Evolutionary conservation across 1,140 invertebrate genomes (phyloP).

Genomic region (Archivesica marissinica): DNA sequence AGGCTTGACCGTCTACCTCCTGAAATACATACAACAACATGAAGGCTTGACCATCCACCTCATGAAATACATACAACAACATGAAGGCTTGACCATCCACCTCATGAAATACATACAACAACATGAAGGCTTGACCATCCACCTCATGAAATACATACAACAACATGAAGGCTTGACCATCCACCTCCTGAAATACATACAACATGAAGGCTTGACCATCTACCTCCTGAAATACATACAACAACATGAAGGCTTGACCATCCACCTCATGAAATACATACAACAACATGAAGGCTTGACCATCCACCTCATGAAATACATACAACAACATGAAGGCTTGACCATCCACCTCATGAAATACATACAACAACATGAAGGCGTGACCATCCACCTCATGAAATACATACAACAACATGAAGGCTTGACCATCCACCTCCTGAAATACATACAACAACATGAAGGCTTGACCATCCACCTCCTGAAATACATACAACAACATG

Average conservation of each 20-base stretch:
- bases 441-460: slow-evolving; percentile 39
- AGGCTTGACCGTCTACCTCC: slow-evolving; percentile 91
- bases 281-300: slow-evolving; percentile 84
- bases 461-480: slow-evolving; percentile 90
- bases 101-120: slow-evolving; percentile 84
- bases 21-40: slow-evolving; percentile 72
- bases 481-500: slow-evolving; percentile 88
- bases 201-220: slow-evolving; percentile 87
- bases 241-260: slow-evolving; percentile 90
- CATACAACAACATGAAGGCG: slow-evolving; percentile 71
- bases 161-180: slow-evolving; percentile 90
- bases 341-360: slow-evolving; percentile 89
- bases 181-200: slow-evolving; percentile 87
- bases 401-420: slow-evolving; percentile 90
- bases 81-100: slow-evolving; percentile 92
- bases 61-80: no score
- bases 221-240: no score
- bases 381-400: no score
- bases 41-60: slow-evolving; percentile 88
- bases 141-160: no score
- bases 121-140: slow-evolving; percentile 87
- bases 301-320: no score
- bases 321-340: slow-evolving; percentile 90
- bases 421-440: slow-evolving; percentile 91
- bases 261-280: slow-evolving; percentile 88